Percentiles rank a stretch among this genome's conserved stretches.
These are phyloP conservation scores for Yoshiicerus persimilis DNA, from an alignment of 1,140 invertebrate species.

Conservation along the genomic window DNA sequence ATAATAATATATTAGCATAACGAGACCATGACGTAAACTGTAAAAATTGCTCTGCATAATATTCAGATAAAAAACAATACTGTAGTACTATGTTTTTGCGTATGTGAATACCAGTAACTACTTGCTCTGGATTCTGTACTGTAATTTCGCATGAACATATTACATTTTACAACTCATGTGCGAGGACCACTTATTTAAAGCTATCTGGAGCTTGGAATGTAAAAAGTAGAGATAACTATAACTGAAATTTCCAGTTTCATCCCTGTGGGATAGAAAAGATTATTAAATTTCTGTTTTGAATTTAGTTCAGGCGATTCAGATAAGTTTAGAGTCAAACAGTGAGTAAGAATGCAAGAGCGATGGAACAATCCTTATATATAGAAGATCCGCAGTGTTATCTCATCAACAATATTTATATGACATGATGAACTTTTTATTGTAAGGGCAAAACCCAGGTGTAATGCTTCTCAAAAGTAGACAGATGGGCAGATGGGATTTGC, in stretches of 20 bases:
- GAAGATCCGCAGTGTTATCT: no score
- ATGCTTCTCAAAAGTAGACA: not conserved
- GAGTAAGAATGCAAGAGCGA: no score
- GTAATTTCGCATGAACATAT: not conserved
- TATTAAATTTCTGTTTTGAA: no score
- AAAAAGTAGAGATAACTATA: not conserved
- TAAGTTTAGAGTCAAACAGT: not conserved
- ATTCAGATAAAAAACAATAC: not conserved
- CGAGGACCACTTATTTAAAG: not conserved
- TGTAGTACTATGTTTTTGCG: not conserved
- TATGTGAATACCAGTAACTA: not conserved
- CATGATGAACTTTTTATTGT: not conserved
- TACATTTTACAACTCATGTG: not conserved
- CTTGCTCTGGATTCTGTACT: not conserved
- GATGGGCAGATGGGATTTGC: not conserved
- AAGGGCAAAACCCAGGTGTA: not conserved
- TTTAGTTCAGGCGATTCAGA: not conserved
- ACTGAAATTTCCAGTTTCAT: not conserved
- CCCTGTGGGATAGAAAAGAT: not conserved
- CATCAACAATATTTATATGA: not conserved
- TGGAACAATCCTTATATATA: no score
- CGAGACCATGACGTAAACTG: not conserved
- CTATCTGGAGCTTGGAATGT: not conserved
- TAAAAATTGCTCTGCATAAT: not conserved
- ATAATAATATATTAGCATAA: not conserved